phyloP scores from a whole-genome alignment of 2,888 invertebrate species.

The Lumbricus terrestris region DNA sequence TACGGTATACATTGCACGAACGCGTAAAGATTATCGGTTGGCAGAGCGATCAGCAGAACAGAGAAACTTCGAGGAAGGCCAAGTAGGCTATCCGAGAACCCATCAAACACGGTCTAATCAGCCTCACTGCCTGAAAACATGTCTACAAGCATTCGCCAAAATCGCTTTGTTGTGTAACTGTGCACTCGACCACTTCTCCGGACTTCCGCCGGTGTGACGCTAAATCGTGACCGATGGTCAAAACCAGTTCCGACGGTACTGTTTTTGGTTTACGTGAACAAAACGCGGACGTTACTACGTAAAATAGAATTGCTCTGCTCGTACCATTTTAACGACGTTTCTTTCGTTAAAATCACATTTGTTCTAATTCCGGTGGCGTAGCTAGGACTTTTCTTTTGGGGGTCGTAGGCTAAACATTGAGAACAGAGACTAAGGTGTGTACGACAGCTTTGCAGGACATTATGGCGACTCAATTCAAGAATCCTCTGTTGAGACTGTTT shows the following conservation, averaged over 20 bases:
- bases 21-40: constrained; percentile 3
- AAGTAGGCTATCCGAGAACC: neutral
- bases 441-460: too few species aligned
- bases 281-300: neutral
- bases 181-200: neutral
- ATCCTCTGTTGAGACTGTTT: too few species aligned
- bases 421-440: too few species aligned
- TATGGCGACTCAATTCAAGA: too few species aligned
- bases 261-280: neutral
- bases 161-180: constrained; percentile 3
- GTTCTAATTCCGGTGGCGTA: too few species aligned
- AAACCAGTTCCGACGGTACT: neutral
- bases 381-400: too few species aligned
- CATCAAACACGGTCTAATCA: neutral
- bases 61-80: neutral
- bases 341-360: neutral
- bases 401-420: too few species aligned
- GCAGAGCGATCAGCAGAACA: neutral
- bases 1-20: neutral
- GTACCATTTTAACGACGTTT: neutral
- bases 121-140: neutral
- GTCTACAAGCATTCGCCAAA: neutral
- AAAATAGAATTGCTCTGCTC: neutral
- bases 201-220: neutral
- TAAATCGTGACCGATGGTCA: neutral